Evolutionary conservation across 2,888 invertebrate genomes (phyloP), one percentile per base, ranked within the genome.

Genomic region (Podabrus alpinus): DNA sequence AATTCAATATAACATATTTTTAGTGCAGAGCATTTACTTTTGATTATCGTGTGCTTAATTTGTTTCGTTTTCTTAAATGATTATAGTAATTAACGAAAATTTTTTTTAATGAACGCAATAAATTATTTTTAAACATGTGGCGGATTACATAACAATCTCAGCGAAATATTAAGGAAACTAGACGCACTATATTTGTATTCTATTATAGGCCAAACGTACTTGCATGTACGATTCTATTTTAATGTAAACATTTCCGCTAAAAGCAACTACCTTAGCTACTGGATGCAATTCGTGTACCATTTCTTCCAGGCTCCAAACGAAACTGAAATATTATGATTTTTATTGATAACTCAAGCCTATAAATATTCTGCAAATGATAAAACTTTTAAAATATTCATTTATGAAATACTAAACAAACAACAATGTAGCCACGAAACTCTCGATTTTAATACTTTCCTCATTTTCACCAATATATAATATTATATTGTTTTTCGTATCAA

Each of bases 1-100:
- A 78, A 75, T 75, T 75, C 72, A 75, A 64, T 19, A 64, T n/a
- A 15, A 19, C 3, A 19, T 45, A n/a, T 45, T 45, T 45, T 45
- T 45, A 45, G 45, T n/a, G 45, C 45, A 45, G 7, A 45, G 45
- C 45, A 45, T 45, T 45, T 45, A 45, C 45, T 45, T 45, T 45
- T 45, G 45, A 45, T 45, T 45, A 45, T 45, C n/a, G 45, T 45
- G 45, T n/a, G 5, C 45, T 45, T 45, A 45, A 45, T 45, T 45
- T 45, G n/a, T 45, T 45, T 45, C 45, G 45, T 45, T 45, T 45
- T 45, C 45, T 45, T 45, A 45, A 45, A 45, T n/a, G 45, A 45
- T 45, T 45, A 45, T 45, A 45, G 45, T 45, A 45, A 45, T 45
- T 45, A 45, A 45, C 45, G 7, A 7, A 45, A 45, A n/a, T n/a